Evolutionary conservation across 1,140 invertebrate species (phyloP).

Genomic region (Drosophila kikkawai): DNA sequence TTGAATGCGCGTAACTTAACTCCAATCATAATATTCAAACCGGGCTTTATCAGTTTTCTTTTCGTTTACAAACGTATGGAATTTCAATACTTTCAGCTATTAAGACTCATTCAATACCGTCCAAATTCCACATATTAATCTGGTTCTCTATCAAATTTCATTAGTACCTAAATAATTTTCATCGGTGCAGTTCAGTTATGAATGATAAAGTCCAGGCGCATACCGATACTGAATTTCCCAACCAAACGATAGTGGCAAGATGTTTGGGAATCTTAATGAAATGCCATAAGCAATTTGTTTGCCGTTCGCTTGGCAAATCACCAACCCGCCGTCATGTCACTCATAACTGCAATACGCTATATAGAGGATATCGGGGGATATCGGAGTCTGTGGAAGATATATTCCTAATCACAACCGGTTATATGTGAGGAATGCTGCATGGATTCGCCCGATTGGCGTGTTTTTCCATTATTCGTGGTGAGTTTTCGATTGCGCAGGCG

Average conservation of each 20-base stretch:
- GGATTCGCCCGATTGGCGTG: constrained; percentile 28
- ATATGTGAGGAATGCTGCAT: constrained; percentile 41
- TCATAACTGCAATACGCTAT: constrained; percentile 36
- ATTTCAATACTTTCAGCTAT: constrained; percentile 3
- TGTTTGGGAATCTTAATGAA: constrained; percentile 38
- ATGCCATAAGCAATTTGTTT: constrained; percentile 59
- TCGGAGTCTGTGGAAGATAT: constrained; percentile 6
- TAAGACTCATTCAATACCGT: neutral
- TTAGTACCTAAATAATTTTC: neutral
- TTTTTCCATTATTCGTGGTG: constrained; percentile 33
- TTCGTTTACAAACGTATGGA: neutral
- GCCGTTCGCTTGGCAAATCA: constrained; percentile 45
- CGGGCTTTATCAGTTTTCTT: neutral
- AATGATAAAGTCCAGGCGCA: neutral
- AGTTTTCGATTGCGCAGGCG: constrained; percentile 56
- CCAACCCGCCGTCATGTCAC: constrained; percentile 48
- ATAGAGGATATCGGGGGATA: neutral
- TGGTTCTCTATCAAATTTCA: constrained; percentile 3
- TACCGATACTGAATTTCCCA: constrained; percentile 20
- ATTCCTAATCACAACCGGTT: constrained; percentile 40
- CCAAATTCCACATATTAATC: neutral
- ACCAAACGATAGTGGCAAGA: constrained; percentile 6
- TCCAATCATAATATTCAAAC: neutral
- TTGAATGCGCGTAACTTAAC: neutral
- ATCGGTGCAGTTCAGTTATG: constrained; percentile 4